Evolutionary conservation across 2,888 invertebrate species (phyloP), one percentile per base, ranked within the genome.

Genomic region (Phrixothrix hirtus): DNA sequence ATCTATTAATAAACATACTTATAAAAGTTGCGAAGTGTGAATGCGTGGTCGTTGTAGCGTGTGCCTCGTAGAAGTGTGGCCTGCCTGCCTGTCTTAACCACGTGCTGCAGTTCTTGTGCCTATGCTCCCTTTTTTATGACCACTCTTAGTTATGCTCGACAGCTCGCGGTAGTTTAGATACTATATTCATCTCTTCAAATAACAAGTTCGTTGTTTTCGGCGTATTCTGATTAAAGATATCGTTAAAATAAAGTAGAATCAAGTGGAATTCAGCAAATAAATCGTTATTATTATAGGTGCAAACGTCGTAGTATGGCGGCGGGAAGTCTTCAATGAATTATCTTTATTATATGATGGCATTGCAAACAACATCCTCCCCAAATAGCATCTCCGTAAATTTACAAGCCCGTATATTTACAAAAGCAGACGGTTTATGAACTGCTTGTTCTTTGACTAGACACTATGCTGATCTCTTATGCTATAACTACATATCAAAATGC

Each of bases 211-310:
- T 58, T 55, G 41, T 55, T 59, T 62, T 59, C 59, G 60, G 58
- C 57, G 50, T 44, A 58, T 53, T 53, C 54, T 60, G 60, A 62
- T 62, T 59, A 58, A 60, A 60, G 60, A 58, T 57, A 60, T 59
- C 59, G 55, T 54, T 58, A 60, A 60, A 56, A 60, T 62, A 60
- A 60, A 60, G 58, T 53, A 55, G 59, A 60, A 59, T 59, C 43
- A 55, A 59, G 36, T 32, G 48, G 55, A 62, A 58, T 50, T 52
- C 46, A 37, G 46, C 31, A 31, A 52, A 55, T 55, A 55, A 54
- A 51, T 57, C 42, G 43, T 55, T 43, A 51, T 57, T 52, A 57
- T 57, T 53, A 49, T 41, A 45, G 49, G 48, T 52, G 56, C 48
- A 38, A 52, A 51, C 52, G 44, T 44, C 47, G 31, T 37, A 34